A percentile compares a stretch with the other conserved stretches of the same genome.
Evolutionary conservation across 2,113 vertebrate genomes (phyloP).

Genomic region (Erpornis zantholeuca): DNA sequence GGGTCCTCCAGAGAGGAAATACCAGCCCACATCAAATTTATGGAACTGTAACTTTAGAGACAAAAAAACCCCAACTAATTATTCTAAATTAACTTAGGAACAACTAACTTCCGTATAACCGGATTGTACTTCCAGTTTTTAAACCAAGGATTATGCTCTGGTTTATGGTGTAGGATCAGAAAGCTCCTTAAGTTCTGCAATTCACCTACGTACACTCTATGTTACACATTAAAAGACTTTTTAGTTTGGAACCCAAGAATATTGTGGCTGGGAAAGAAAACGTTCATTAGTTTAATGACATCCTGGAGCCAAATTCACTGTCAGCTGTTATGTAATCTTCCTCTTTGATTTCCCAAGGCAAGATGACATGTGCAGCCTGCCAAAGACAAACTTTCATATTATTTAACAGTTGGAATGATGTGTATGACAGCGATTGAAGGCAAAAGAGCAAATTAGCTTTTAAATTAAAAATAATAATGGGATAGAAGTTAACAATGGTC

Average conservation of each 20-base stretch:
- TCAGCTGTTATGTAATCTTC: constrained; percentile 58
- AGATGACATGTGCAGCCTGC: constrained; percentile 56
- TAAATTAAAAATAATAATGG: constrained; percentile 58
- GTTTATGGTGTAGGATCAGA: background rate
- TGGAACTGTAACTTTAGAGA: background rate
- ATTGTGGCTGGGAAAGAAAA: constrained; percentile 30
- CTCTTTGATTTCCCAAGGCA: constrained; percentile 61
- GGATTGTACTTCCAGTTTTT: background rate
- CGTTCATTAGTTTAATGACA: constrained; percentile 55
- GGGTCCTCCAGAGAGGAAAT: background rate
- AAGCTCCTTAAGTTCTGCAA: background rate
- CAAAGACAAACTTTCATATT: constrained; percentile 53
- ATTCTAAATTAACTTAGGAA: background rate
- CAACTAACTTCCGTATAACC: background rate
- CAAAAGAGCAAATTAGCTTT: constrained; percentile 48
- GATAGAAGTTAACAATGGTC: constrained; percentile 22
- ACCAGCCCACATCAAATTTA: background rate
- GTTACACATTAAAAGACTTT: background rate
- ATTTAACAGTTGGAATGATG: constrained; percentile 58
- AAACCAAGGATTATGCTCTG: background rate
- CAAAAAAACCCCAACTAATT: background rate
- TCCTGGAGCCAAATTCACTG: constrained; percentile 62
- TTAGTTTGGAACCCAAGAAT: constrained; percentile 11
- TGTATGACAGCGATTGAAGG: constrained; percentile 6
- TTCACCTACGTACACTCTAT: background rate